Conservation (phyloP, 2,113 vertebrate genomes). For the Petroica traversi region DNA sequence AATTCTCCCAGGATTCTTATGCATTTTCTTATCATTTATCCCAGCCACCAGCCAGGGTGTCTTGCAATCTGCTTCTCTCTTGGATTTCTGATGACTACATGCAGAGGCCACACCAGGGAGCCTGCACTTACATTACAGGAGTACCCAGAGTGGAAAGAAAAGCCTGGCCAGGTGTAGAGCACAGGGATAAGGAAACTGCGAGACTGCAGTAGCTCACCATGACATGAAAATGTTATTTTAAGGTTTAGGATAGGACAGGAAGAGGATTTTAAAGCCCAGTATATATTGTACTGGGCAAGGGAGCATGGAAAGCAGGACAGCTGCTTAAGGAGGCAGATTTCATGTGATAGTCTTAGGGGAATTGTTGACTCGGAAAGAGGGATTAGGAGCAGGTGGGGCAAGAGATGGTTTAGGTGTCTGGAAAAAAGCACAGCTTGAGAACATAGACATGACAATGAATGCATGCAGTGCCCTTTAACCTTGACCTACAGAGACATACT, state of each 20-base stretch:
- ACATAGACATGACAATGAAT: background rate
- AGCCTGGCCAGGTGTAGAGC: background rate
- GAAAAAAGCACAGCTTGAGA: background rate
- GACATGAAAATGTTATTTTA: background rate
- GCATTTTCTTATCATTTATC: background rate
- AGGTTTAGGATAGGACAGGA: background rate
- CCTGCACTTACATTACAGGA: background rate
- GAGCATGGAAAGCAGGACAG: background rate
- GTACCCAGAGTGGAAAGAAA: background rate
- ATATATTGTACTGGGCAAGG: background rate
- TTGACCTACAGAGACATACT: background rate
- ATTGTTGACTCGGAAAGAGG: background rate
- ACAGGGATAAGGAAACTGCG: background rate
- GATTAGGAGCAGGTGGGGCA: background rate
- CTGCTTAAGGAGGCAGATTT: background rate
- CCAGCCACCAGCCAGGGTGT: background rate
- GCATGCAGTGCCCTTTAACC: background rate
- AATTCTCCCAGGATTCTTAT: background rate
- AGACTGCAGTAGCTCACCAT: background rate
- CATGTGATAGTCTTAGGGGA: background rate
- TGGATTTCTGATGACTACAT: background rate
- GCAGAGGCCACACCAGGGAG: background rate
- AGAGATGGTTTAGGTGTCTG: background rate
- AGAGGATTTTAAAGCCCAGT: background rate
- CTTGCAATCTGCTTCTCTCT: background rate